Evolutionary conservation across 2,888 invertebrate genomes (phyloP).

Genomic region (Eustalomyia histrio): DNA sequence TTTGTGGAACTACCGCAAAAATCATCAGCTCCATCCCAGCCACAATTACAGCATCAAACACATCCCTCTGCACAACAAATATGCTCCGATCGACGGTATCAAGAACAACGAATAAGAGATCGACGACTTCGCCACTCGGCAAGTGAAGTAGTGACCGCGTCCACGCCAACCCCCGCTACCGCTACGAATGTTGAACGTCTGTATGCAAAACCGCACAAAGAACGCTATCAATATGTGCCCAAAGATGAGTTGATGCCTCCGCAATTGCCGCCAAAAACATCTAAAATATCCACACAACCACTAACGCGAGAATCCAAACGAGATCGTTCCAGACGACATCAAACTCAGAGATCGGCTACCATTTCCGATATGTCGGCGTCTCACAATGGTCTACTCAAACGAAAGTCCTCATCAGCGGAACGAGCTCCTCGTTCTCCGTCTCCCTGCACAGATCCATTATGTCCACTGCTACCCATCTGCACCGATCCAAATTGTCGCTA

Average conservation of each 20-base stretch:
- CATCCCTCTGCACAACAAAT: constrained; percentile 65
- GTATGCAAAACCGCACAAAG: constrained; percentile 77
- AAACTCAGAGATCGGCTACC: constrained; percentile 79
- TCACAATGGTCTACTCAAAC: constrained; percentile 72
- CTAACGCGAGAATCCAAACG: constrained; percentile 72
- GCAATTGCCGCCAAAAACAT: constrained; percentile 67
- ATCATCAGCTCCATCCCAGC: constrained; percentile 67
- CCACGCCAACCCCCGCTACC: constrained; percentile 67
- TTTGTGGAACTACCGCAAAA: constrained; percentile 68
- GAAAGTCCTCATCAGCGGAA: constrained; percentile 79
- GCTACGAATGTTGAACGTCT: constrained; percentile 74
- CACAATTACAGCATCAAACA: constrained; percentile 64
- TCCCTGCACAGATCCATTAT: constrained; percentile 79
- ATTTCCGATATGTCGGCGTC: constrained; percentile 78
- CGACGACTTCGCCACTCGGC: constrained; percentile 77
- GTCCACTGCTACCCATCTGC: constrained; percentile 78
- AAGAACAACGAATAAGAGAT: constrained; percentile 72
- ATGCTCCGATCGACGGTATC: constrained; percentile 66
- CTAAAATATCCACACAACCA: constrained; percentile 58
- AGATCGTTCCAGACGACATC: constrained; percentile 78
- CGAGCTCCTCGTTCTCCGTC: constrained; percentile 77
- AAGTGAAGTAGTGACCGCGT: constrained; percentile 77
- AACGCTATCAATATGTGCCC: constrained; percentile 78
- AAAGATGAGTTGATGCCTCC: constrained; percentile 70
- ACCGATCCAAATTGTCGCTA: constrained; percentile 79